These are phyloP conservation scores for Nanger granti DNA, from an alignment of 2,113 vertebrate genomes.

Conservation along the genomic window DNA sequence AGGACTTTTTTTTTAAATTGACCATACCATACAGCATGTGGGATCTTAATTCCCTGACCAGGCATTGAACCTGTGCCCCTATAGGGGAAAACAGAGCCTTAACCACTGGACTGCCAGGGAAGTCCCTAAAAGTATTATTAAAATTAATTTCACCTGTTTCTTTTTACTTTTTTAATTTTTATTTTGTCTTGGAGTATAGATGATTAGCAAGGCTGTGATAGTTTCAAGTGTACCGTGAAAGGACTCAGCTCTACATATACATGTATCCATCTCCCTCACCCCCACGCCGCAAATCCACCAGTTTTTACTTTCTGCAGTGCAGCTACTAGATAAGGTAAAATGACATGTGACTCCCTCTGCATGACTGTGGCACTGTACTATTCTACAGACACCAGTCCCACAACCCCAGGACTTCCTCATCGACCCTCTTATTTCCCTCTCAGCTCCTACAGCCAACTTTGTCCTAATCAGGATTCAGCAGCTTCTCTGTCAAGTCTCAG, in stretches of 20 bases:
- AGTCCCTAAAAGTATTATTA: not conserved
- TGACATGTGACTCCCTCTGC: rapidly evolving
- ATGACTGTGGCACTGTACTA: not conserved
- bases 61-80: not conserved
- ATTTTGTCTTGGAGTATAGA: not conserved
- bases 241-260: not conserved
- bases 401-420: too few species aligned
- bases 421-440: not conserved
- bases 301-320: not conserved
- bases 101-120: not conserved
- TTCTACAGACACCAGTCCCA: not conserved
- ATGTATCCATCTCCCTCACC: not conserved
- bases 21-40: not conserved
- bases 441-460: not conserved
- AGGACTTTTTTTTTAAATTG: not conserved
- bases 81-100: not conserved
- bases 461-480: not conserved
- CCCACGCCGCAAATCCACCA: rapidly evolving
- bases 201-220: not conserved
- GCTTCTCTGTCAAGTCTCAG: not conserved
- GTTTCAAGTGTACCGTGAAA: not conserved
- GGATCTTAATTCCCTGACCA: not conserved
- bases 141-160: not conserved
- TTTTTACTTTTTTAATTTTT: not conserved
- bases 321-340: not conserved